Percentiles rank a stretch among this genome's conserved stretches.
Evolutionary conservation across 2,113 vertebrate species (phyloP).

Genomic region (Tupaia chinensis): DNA sequence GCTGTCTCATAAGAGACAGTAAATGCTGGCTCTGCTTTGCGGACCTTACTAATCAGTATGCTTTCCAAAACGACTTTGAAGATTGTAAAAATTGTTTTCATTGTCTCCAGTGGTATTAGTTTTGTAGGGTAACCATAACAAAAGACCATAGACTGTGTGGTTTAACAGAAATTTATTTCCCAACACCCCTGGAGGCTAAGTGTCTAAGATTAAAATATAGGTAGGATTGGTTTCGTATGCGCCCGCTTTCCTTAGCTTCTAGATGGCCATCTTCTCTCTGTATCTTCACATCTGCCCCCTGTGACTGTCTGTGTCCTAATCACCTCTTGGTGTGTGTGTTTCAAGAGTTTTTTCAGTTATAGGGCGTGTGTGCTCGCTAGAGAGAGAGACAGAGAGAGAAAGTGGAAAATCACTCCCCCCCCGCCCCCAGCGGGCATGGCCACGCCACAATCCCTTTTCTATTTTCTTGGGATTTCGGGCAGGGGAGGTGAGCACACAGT

Average conservation of each 20-base stretch:
- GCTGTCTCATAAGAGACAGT: neutral
- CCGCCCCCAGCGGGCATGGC: too few species aligned
- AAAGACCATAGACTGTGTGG: neutral
- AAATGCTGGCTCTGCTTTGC: neutral
- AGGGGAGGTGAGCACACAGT: too few species aligned
- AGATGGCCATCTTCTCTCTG: neutral
- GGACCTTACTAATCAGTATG: neutral
- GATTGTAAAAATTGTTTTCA: neutral
- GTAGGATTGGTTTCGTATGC: neutral
- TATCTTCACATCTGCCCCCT: neutral
- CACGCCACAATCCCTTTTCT: too few species aligned
- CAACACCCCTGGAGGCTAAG: neutral
- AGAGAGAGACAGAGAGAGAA: too few species aligned
- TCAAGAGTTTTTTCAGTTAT: too few species aligned
- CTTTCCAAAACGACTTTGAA: neutral
- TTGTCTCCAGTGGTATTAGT: neutral
- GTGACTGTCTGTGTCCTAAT: neutral
- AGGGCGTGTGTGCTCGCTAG: too few species aligned
- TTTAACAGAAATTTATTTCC: neutral
- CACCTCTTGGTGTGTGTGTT: neutral
- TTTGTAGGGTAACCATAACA: neutral
- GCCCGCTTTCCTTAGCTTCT: neutral
- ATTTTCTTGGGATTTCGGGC: too few species aligned
- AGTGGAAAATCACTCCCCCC: too few species aligned
- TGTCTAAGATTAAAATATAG: neutral